Base-by-base conservation (phyloP, 2,888 invertebrate genomes). In the Beris chalybata region DNA sequence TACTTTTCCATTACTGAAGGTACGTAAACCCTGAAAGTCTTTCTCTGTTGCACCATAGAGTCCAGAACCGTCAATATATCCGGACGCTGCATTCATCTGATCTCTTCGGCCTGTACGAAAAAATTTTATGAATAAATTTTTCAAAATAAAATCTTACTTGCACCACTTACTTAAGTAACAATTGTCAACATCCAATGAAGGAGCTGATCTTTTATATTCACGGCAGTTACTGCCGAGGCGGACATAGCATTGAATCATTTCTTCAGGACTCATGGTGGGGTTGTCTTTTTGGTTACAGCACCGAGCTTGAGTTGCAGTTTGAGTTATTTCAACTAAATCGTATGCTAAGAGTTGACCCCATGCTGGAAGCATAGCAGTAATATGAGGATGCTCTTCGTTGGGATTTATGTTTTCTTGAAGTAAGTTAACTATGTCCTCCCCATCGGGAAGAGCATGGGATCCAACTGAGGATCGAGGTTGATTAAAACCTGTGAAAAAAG, bases 51-150 rank as follows among this genome's bases (percentile, higher is more conserved):
- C 86, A 11, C 93, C 93, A 76, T 95, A 95, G 63, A 95, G 79
- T 1, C 89, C 89, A 0, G 92, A 92, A 0, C 89, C 94, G 74
- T 95, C 95, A 66, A 95, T 82, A 76, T 90, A 93, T 1, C 91
- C 86, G 0, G 93, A 90, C 0, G 90, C 94, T 67, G 89, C 83
- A 79, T 94, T 94, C 89, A 94, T 90, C 76, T 93, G 92, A 72
- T 93, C 89, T 55, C 94, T 85, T 69, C 85, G 82, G 69, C 87
- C 90, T 90, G 78, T 5, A 75, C 74, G 15, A 67, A 45, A 30
- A 31, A 53, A 15, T 30, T 44, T 4, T 29, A 31, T 13, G 15
- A 55, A 11, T 55, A 30, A 32, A 55, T 13, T 7, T 2, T 4
- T 44, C 6, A 45, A 61, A 61, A 52, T 43, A 53, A 53, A 53